A percentile compares a stretch with the other conserved stretches of the same genome.
phyloP scores from a whole-genome alignment of 2,888 invertebrate genomes.

The Dromius quadrimaculatus region DNA sequence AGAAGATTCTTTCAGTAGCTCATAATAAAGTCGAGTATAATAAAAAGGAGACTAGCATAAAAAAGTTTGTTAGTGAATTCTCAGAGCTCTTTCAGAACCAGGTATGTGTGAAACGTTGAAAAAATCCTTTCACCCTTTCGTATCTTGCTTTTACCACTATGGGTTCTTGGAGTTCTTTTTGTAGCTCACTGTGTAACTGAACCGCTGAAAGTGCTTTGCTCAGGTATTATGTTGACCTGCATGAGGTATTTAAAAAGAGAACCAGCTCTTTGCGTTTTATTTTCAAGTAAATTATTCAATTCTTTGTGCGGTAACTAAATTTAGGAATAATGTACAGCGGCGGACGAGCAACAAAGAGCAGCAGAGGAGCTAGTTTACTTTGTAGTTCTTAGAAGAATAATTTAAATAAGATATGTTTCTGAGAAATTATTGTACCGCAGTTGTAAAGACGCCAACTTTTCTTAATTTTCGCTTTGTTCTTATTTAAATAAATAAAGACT shows the following conservation, averaged over 20 bases:
- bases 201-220: slow-evolving; percentile 6
- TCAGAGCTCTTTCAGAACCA: not conserved
- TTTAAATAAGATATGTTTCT: too few relatives aligned
- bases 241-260: slow-evolving; percentile 2
- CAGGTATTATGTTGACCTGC: slow-evolving; percentile 15
- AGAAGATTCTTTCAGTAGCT: too few relatives aligned
- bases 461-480: too few relatives aligned
- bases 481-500: too few relatives aligned
- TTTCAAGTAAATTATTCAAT: slow-evolving; percentile 24
- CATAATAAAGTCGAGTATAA: too few relatives aligned
- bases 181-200: not conserved
- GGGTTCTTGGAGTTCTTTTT: not conserved
- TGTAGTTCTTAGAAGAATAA: not conserved
- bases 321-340: slow-evolving; percentile 4
- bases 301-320: slow-evolving; percentile 15
- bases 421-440: too few relatives aligned
- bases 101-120: not conserved
- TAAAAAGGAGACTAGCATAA: too few relatives aligned
- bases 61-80: too few relatives aligned
- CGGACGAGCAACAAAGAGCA: slow-evolving; percentile 1
- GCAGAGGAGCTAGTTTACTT: slow-evolving; percentile 5
- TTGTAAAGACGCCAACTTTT: too few relatives aligned
- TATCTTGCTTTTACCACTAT: not conserved
- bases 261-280: slow-evolving; percentile 16
- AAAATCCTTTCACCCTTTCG: slow-evolving; percentile 3